Conservation (phyloP, 2,113 vertebrate genomes). For the Tupaia chinensis region DNA sequence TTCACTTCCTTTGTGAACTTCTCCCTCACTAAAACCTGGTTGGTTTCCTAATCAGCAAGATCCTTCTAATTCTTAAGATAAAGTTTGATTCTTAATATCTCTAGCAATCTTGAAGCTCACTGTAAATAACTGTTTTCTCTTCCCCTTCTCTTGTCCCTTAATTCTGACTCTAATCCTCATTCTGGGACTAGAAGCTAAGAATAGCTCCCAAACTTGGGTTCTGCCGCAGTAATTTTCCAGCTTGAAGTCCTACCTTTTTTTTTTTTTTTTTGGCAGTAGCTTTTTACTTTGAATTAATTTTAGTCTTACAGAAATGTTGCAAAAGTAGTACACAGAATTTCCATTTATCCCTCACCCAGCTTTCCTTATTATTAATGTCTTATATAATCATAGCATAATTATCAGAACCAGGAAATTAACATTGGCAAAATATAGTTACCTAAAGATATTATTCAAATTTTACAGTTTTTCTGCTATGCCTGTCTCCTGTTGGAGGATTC, state of each 20-base stretch:
- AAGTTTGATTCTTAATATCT: conserved; percentile 5
- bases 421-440: background rate
- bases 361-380: conserved; percentile 51
- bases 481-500: background rate
- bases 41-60: background rate
- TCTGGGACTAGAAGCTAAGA: conserved; percentile 43
- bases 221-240: conserved; percentile 64
- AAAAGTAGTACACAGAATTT: conserved; percentile 66
- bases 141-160: background rate
- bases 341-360: background rate
- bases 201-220: conserved; percentile 25
- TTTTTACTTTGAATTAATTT: conserved; percentile 68
- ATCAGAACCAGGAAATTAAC: conserved; percentile 44
- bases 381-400: conserved; percentile 40
- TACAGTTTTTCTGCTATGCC: background rate
- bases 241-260: background rate
- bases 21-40: background rate
- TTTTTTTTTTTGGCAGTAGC: conserved; percentile 1
- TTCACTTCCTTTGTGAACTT: background rate
- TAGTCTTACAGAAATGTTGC: conserved; percentile 50
- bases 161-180: conserved; percentile 28
- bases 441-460: conserved; percentile 7
- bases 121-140: conserved; percentile 12
- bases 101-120: background rate
- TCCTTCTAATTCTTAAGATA: background rate